Percentiles rank a stretch among this genome's conserved stretches.
Evolutionary conservation across 2,797 vertebrate genomes (phyloP).

Genomic region (Chelidonichthys spinosus): DNA sequence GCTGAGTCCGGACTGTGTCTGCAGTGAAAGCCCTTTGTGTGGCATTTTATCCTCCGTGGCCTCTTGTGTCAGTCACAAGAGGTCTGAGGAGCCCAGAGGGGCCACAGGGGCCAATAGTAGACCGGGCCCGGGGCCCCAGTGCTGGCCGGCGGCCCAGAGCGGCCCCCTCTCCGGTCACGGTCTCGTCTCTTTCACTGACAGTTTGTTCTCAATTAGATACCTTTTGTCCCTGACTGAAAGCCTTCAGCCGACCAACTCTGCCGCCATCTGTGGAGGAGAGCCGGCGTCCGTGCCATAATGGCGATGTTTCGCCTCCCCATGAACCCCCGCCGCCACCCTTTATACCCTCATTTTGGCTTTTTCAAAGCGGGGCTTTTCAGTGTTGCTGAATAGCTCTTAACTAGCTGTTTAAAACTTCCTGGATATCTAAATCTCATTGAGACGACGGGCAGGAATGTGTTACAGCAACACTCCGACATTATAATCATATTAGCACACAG

Average conservation of each 20-base stretch:
- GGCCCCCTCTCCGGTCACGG: conserved; percentile 74
- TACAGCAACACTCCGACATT: neutral
- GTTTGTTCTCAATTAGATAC: conserved; percentile 86
- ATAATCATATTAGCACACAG: too few species aligned
- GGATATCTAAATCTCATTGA: conserved; percentile 65
- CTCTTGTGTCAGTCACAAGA: conserved; percentile 76
- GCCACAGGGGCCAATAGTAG: conserved; percentile 17
- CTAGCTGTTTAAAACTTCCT: conserved; percentile 64
- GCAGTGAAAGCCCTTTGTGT: conserved; percentile 76
- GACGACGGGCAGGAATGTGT: neutral
- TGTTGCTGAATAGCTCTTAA: conserved; percentile 56
- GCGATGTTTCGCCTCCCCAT: conserved; percentile 63
- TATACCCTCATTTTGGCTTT: conserved; percentile 60
- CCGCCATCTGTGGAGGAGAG: conserved; percentile 72
- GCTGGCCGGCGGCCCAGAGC: conserved; percentile 52
- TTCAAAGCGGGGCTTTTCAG: conserved; percentile 51
- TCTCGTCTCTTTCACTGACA: conserved; percentile 82
- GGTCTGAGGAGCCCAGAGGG: conserved; percentile 41
- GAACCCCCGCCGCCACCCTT: conserved; percentile 48
- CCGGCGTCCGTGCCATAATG: conserved; percentile 60
- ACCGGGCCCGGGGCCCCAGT: conserved; percentile 29
- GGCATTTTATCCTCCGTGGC: conserved; percentile 72
- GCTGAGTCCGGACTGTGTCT: conserved; percentile 69
- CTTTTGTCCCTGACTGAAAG: conserved; percentile 78
- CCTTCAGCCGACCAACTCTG: conserved; percentile 66